Percentiles rank a stretch among this genome's conserved stretches.
These are phyloP conservation scores for Polydrusus cervinus DNA, from an alignment of 2,888 invertebrate species.

Conservation along the genomic window DNA sequence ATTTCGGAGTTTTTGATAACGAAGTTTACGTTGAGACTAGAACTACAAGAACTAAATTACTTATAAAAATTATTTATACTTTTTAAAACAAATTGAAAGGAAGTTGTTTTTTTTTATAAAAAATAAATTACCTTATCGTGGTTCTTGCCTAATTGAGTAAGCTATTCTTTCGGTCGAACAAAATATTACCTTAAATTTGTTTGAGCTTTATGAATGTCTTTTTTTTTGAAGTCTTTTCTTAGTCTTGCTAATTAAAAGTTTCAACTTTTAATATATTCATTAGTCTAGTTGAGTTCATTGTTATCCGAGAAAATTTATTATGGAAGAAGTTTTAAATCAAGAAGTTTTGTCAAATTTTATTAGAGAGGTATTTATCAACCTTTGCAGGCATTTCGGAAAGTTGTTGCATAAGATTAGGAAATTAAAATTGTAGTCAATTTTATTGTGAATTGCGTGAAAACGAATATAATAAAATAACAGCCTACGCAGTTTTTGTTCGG, in stretches of 20 bases:
- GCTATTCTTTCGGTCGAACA: background rate
- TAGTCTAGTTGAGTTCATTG: slow-evolving; percentile 13
- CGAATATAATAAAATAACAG: too few species aligned
- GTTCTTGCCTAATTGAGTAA: background rate
- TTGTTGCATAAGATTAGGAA: background rate
- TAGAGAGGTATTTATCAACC: slow-evolving; percentile 2
- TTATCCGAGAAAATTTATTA: slow-evolving; percentile 14
- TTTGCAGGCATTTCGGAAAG: background rate
- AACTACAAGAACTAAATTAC: too few species aligned
- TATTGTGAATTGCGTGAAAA: background rate
- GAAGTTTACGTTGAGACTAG: too few species aligned
- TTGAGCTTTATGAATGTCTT: background rate
- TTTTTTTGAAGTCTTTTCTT: slow-evolving; percentile 10
- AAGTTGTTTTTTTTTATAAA: too few species aligned
- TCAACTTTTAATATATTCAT: slow-evolving; percentile 21
- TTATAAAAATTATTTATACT: too few species aligned
- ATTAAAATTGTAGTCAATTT: background rate
- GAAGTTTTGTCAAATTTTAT: slow-evolving; percentile 18
- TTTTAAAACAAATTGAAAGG: too few species aligned
- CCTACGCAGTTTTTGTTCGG: too few species aligned
- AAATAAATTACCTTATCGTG: background rate
- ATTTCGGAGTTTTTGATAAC: too few species aligned
- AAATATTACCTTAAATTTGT: background rate
- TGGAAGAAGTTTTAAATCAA: slow-evolving; percentile 17
- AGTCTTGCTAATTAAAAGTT: slow-evolving; percentile 17